Percentiles rank a stretch among this genome's conserved stretches.
Conservation (phyloP, 2,113 vertebrate genomes). For the Etheostoma spectabile region DNA sequence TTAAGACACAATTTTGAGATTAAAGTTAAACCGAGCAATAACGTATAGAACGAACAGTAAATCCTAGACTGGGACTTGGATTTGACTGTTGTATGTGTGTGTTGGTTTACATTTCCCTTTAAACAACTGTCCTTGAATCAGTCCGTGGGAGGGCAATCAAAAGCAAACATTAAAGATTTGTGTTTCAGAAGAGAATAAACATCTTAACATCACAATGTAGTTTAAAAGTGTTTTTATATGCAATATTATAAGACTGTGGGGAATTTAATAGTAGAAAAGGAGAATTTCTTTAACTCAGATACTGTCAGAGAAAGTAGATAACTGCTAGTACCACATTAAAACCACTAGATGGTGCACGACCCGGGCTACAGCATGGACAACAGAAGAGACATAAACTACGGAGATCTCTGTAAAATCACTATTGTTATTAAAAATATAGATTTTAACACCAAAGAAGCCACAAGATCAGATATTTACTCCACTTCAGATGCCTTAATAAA, state of each 20-base stretch:
- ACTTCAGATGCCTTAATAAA: not conserved
- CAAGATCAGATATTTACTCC: not conserved
- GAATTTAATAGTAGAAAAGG: not conserved
- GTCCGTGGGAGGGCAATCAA: not conserved
- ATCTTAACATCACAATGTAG: not conserved
- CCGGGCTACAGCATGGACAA: not conserved
- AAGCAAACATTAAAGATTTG: not conserved
- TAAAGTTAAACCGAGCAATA: not conserved
- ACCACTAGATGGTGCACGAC: slow-evolving; percentile 62
- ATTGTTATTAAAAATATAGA: not conserved
- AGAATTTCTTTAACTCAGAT: not conserved
- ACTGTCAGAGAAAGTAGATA: not conserved
- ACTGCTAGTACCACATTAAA: not conserved
- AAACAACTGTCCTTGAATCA: not conserved
- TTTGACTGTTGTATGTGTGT: not conserved
- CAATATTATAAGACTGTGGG: not conserved
- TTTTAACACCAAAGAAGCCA: not conserved
- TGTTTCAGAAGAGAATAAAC: not conserved
- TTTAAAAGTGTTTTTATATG: not conserved
- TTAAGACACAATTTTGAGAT: not conserved
- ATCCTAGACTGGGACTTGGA: not conserved
- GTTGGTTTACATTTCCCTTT: not conserved
- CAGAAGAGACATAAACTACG: not conserved
- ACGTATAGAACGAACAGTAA: not conserved
- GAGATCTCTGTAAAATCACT: not conserved